Conservation (phyloP, 1,140 invertebrate species). For the Meloidogyne hapla region DNA sequence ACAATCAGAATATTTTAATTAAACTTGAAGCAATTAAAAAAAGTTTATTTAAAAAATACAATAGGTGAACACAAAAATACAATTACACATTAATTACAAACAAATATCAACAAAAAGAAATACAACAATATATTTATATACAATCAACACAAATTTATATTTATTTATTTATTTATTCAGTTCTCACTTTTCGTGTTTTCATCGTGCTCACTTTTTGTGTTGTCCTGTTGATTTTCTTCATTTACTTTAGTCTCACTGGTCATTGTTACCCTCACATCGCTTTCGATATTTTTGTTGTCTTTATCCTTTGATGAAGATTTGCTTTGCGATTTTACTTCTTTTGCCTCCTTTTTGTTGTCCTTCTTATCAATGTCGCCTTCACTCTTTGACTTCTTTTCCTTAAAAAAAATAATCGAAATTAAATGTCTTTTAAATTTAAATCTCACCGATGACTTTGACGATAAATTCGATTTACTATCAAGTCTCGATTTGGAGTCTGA, state of each 20-base stretch:
- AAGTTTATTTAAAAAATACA: too few relatives aligned
- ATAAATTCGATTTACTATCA: neutral
- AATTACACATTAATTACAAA: too few relatives aligned
- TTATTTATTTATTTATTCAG: constrained; percentile 6
- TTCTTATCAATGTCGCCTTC: neutral
- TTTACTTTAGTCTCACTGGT: too few relatives aligned
- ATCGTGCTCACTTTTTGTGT: neutral
- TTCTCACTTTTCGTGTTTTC: neutral
- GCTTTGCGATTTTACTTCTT: neutral
- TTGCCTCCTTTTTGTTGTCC: neutral
- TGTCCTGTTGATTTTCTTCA: neutral
- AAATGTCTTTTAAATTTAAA: too few relatives aligned
- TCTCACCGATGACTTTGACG: constrained; percentile 1
- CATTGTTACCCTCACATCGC: neutral
- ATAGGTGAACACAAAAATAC: too few relatives aligned
- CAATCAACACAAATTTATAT: neutral
- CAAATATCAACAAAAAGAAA: too few relatives aligned
- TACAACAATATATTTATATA: neutral
- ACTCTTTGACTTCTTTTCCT: neutral
- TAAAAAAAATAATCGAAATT: too few relatives aligned
- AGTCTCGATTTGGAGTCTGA: neutral
- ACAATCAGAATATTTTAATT: too few relatives aligned
- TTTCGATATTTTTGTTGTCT: neutral
- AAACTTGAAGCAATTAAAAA: too few relatives aligned
- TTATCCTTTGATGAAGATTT: neutral